These are phyloP conservation scores for Phoebastria nigripes DNA, from an alignment of 2,797 vertebrate species.

Conservation along the genomic window DNA sequence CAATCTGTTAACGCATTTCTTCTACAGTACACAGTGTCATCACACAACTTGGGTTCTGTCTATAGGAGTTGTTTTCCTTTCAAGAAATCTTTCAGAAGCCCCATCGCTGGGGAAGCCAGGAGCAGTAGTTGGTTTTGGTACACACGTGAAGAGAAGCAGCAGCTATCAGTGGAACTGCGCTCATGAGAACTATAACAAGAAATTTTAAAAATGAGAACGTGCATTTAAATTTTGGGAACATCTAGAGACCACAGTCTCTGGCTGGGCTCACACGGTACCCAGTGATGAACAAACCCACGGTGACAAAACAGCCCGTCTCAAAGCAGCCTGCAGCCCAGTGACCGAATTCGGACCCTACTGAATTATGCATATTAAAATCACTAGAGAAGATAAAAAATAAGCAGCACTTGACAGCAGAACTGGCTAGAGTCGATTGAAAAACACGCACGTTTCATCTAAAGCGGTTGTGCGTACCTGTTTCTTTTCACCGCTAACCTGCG, in stretches of 20 bases:
- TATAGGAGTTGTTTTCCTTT: neutral
- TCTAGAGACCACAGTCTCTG: neutral
- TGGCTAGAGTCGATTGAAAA: neutral
- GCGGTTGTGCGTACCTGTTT: neutral
- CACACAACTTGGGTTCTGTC: neutral
- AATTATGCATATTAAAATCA: neutral
- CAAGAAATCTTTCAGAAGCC: neutral
- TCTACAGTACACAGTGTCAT: neutral
- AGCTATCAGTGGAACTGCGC: neutral
- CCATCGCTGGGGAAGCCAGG: rapidly evolving
- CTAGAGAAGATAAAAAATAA: neutral
- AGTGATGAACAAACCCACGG: neutral
- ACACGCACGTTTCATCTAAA: rapidly evolving
- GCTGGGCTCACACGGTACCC: neutral
- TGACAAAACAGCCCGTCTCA: neutral
- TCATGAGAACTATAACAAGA: neutral
- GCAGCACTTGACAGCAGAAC: neutral
- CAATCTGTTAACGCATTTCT: neutral
- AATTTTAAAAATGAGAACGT: neutral
- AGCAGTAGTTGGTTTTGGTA: neutral
- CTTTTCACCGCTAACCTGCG: neutral
- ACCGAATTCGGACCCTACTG: neutral
- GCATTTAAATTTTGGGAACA: neutral
- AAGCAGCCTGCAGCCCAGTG: neutral
- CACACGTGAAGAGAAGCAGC: neutral